Conservation (phyloP, 2,113 vertebrate species). For the Heterocephalus glaber region DNA sequence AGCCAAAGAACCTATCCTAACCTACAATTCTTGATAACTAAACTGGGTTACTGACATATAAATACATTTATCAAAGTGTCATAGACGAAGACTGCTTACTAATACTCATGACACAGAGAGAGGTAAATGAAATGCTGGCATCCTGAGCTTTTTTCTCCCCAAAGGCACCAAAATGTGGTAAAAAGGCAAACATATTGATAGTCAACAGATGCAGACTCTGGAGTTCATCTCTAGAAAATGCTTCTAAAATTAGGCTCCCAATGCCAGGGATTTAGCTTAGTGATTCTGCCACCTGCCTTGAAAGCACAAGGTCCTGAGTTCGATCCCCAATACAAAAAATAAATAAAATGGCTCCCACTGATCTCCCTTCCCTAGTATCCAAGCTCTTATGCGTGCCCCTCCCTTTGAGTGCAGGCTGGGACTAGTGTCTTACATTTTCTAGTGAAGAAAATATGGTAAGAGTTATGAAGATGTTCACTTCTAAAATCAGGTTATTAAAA, state of each 20-base stretch:
- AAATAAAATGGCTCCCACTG: background rate
- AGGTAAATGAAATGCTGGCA: background rate
- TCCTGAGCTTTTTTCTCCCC: background rate
- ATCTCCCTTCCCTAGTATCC: background rate
- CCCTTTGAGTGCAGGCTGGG: background rate
- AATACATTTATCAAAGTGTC: background rate
- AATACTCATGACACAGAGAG: background rate
- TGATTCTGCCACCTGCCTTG: no score
- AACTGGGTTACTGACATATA: background rate
- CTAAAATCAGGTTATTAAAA: background rate
- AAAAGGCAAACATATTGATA: constrained; percentile 13
- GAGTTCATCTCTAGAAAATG: background rate
- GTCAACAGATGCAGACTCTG: background rate
- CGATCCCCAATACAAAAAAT: no score
- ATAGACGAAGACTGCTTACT: background rate
- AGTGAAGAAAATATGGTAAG: background rate
- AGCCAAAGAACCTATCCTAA: background rate
- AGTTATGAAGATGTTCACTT: background rate
- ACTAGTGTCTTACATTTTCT: background rate
- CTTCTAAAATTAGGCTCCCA: no score
- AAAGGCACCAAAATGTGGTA: background rate
- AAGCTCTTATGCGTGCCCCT: background rate
- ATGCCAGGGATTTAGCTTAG: no score
- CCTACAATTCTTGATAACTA: background rate
- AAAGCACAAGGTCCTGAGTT: no score